Evolutionary conservation across 2,888 invertebrate genomes (phyloP), one percentile per base, ranked within the genome.

Genomic region (Clanis bilineata): DNA sequence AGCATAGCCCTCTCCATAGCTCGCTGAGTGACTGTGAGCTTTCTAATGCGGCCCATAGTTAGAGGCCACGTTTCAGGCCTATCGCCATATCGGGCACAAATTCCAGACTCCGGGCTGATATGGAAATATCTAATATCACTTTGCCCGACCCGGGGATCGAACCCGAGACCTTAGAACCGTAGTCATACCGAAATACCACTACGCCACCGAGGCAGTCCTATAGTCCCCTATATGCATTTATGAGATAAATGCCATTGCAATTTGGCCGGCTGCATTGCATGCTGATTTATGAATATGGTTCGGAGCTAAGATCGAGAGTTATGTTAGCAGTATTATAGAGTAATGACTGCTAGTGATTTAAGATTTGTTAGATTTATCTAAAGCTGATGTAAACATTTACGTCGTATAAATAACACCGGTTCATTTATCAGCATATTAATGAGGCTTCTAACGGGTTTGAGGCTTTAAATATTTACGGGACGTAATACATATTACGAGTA

Each of bases 351-450:
- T 15, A 10, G 28, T 51, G 47, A 51, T 28, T 51, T 51, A 51
- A 51, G 6, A 7, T 15, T 51, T 51, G 28, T 51, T 28, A 51
- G 47, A 51, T 51, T n/a, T n/a, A n/a, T n/a, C n/a, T n/a, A 28
- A 28, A 9, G 10, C 47, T 15, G 47, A 47, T n/a, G 15, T 28
- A 28, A 1, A 28, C 10, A 4, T 32, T 32, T 51, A 36, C 12
- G 36, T 36, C 12, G 3, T 51, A 4, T 32, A 18, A 15, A 51
- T 32, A 18, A 51, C 28, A 9, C 18, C 1, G 4, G 10, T 51
- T 10, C 18, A 51, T 28, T 51, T 18, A 51, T 51, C 9, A 51
- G 51, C 15, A 51, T 51, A 32, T 7, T 32, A 32, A 51, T 32
- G 47, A 25, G 32, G 9, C 10, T 25, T 32, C 18, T 3, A 4